These are phyloP conservation scores for Phataginus tricuspis DNA, from an alignment of 2,797 vertebrate species.

Conservation along the genomic window DNA sequence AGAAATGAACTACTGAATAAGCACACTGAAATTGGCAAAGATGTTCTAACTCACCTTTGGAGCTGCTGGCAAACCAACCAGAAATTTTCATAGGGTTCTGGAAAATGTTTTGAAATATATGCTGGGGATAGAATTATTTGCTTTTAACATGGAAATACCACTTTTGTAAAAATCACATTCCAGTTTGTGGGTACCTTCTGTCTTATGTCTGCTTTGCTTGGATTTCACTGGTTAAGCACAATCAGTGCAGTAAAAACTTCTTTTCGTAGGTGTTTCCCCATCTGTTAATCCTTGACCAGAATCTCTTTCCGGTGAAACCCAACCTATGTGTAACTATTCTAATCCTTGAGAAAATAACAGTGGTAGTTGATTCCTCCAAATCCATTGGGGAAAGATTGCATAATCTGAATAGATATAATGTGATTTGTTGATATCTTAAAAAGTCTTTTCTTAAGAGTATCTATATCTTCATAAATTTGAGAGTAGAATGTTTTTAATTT, in stretches of 20 bases:
- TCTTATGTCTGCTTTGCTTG: not conserved
- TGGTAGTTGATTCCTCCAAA: not conserved
- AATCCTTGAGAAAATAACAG: constrained; percentile 12
- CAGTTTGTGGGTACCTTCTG: not conserved
- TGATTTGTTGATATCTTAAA: not conserved
- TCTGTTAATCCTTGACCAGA: not conserved
- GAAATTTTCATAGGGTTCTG: not conserved
- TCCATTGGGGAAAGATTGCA: not conserved
- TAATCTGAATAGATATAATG: not conserved
- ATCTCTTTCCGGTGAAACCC: constrained; percentile 35
- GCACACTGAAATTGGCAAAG: not conserved
- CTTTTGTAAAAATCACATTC: constrained; percentile 1
- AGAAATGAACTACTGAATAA: too few relatives aligned
- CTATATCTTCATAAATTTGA: not conserved
- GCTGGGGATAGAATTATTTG: not conserved
- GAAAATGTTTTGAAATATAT: not conserved
- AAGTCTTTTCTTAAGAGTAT: not conserved
- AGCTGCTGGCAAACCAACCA: not conserved
- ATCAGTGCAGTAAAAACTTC: constrained; percentile 47
- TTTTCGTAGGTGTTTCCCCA: not conserved
- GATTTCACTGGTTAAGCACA: constrained; percentile 44
- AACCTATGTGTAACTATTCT: not conserved
- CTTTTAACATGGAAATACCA: not conserved
- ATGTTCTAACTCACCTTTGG: not conserved
- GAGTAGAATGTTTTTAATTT: not conserved